phyloP scores from a whole-genome alignment of 2,113 vertebrate species.

The Hippocampus zosterae region DNA sequence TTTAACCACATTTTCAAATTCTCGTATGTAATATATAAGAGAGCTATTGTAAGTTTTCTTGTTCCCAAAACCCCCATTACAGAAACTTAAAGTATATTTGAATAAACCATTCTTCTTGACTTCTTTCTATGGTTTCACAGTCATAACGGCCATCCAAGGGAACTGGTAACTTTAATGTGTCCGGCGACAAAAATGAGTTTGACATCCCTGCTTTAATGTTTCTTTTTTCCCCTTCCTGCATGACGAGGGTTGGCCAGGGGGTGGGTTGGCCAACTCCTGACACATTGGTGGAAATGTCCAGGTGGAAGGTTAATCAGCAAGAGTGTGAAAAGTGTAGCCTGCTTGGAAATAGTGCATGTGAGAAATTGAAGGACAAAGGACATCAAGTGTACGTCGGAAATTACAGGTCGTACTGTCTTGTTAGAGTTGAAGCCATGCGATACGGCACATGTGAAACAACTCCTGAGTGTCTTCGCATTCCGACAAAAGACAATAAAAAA shows the following conservation, averaged over 20 bases:
- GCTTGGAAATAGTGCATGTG: background rate
- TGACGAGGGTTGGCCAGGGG: conserved; percentile 25
- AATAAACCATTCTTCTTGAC: too few relatives aligned
- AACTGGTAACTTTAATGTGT: too few relatives aligned
- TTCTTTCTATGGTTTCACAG: too few relatives aligned
- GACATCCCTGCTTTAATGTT: background rate
- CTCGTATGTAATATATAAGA: too few relatives aligned
- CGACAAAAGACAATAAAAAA: conserved; percentile 37
- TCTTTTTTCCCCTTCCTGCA: conserved; percentile 29
- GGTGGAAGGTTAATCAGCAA: conserved; percentile 16
- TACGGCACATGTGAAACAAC: conserved; percentile 31
- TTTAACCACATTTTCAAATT: too few relatives aligned
- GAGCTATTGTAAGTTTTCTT: too few relatives aligned
- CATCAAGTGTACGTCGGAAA: background rate
- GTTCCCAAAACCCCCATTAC: too few relatives aligned
- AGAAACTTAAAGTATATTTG: too few relatives aligned
- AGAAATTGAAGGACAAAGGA: conserved; percentile 3
- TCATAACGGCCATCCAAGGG: too few relatives aligned
- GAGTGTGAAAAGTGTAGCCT: background rate
- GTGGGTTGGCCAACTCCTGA: conserved; percentile 3
- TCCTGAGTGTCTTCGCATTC: conserved; percentile 43
- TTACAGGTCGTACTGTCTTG: background rate
- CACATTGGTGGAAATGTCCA: conserved; percentile 4
- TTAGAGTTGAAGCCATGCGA: conserved; percentile 25
- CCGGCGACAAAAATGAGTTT: too few relatives aligned